Percentiles rank a stretch among this genome's conserved stretches.
Conservation (phyloP, 2,797 vertebrate species). For the Protosalanx chinensis region DNA sequence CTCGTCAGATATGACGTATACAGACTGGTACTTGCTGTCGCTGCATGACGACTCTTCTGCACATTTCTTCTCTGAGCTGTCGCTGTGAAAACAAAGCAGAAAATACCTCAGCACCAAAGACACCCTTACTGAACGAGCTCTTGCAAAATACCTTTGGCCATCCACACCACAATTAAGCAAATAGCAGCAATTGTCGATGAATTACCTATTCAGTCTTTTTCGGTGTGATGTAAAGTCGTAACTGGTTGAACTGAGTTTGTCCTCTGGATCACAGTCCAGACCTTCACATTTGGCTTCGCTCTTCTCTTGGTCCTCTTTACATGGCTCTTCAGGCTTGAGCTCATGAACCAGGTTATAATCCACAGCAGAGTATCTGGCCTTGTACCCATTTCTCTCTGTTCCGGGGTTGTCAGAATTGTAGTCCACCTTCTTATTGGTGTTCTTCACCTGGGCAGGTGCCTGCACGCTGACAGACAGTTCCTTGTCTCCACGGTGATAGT, state of each 20-base stretch:
- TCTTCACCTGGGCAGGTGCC: constrained; percentile 88
- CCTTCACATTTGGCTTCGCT: constrained; percentile 77
- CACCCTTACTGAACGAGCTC: background rate
- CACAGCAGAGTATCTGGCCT: constrained; percentile 85
- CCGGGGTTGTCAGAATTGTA: constrained; percentile 81
- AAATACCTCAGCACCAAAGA: background rate
- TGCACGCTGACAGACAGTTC: constrained; percentile 84
- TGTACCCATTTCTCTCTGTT: constrained; percentile 85
- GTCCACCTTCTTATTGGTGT: constrained; percentile 97
- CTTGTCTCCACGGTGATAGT: constrained; percentile 90
- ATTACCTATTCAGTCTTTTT: constrained; percentile 84
- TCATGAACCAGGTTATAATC: constrained; percentile 97
- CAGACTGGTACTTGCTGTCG: constrained; percentile 96
- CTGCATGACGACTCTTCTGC: constrained; percentile 75
- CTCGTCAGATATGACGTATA: constrained; percentile 96
- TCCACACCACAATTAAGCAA: background rate
- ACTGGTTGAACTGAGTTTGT: constrained; percentile 50
- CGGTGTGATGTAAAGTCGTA: constrained; percentile 50
- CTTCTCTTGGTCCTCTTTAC: constrained; percentile 73
- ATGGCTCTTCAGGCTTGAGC: constrained; percentile 80
- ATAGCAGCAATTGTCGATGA: constrained; percentile 1
- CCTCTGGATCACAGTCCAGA: constrained; percentile 77
- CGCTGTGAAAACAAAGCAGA: constrained; percentile 65
- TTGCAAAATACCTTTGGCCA: background rate
- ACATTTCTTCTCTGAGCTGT: constrained; percentile 81